These are phyloP conservation scores for Tylochromis polylepis DNA, from an alignment of 2,113 vertebrate genomes.

Conservation along the genomic window DNA sequence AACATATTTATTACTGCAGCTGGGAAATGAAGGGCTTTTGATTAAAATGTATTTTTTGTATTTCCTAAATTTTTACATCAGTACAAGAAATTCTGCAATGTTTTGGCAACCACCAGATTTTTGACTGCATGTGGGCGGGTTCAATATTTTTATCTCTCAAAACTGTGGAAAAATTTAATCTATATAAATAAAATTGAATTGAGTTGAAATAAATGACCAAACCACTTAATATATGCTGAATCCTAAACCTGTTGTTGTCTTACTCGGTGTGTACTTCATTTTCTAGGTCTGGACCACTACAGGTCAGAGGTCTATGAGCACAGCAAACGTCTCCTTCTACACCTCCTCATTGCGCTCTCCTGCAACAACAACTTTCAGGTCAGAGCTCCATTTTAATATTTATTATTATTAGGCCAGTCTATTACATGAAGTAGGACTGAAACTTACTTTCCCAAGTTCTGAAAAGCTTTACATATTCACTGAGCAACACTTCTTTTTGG, in stretches of 20 bases:
- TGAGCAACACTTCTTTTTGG: not conserved
- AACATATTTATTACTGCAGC: not conserved
- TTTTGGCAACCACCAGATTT: too few species aligned
- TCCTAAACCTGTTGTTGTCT: not conserved
- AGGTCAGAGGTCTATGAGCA: slow-evolving; percentile 97
- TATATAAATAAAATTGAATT: too few species aligned
- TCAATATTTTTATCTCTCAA: too few species aligned
- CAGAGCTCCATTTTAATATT: not conserved
- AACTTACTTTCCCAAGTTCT: not conserved
- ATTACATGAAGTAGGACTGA: not conserved
- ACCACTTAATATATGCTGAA: not conserved
- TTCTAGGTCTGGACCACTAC: slow-evolving; percentile 93
- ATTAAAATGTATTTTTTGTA: not conserved
- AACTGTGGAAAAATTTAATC: too few species aligned
- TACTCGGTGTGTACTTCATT: not conserved
- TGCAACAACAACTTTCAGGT: slow-evolving; percentile 93
- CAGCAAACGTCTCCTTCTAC: slow-evolving; percentile 92
- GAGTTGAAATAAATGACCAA: too few species aligned
- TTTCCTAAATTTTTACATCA: too few species aligned
- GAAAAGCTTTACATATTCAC: not conserved
- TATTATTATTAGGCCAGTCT: not conserved
- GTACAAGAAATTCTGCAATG: too few species aligned
- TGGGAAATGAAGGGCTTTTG: too few species aligned
- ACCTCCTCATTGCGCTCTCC: slow-evolving; percentile 91
- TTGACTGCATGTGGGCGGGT: too few species aligned